Conservation (phyloP, 1,140 invertebrate genomes). For the Apocrypta bakeri region DNA sequence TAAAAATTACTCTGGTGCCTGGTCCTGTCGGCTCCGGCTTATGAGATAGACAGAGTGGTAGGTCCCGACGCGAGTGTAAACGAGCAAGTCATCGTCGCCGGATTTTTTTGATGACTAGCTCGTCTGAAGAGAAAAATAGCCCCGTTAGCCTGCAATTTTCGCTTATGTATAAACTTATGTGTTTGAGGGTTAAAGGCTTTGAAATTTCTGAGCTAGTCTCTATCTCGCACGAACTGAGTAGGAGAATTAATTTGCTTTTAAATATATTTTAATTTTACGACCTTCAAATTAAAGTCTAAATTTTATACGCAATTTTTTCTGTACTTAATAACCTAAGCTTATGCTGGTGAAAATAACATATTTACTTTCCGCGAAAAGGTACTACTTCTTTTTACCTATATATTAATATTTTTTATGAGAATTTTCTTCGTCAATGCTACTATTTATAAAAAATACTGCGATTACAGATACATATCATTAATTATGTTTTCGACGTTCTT, state of each 20-base stretch:
- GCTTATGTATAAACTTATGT: not conserved
- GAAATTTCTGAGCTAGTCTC: not conserved
- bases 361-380: too few species aligned
- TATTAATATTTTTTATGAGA: too few species aligned
- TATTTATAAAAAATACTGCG: too few species aligned
- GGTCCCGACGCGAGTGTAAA: not conserved
- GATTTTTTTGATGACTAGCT: constrained; percentile 17
- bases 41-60: not conserved
- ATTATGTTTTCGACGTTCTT: too few species aligned
- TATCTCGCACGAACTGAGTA: not conserved
- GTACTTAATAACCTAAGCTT: too few species aligned
- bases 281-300: too few species aligned
- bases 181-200: not conserved
- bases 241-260: not conserved
- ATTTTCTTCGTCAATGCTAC: too few species aligned
- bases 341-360: too few species aligned
- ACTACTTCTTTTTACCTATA: too few species aligned
- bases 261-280: too few species aligned
- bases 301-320: too few species aligned
- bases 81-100: not conserved
- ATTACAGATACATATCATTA: too few species aligned
- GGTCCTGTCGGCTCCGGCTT: not conserved
- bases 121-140: constrained; percentile 47
- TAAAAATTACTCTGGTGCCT: not conserved
- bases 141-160: not conserved